Evolutionary conservation across 2,888 invertebrate genomes (phyloP), one percentile per base, ranked within the genome.

Genomic region (Euplagia quadripunctaria): DNA sequence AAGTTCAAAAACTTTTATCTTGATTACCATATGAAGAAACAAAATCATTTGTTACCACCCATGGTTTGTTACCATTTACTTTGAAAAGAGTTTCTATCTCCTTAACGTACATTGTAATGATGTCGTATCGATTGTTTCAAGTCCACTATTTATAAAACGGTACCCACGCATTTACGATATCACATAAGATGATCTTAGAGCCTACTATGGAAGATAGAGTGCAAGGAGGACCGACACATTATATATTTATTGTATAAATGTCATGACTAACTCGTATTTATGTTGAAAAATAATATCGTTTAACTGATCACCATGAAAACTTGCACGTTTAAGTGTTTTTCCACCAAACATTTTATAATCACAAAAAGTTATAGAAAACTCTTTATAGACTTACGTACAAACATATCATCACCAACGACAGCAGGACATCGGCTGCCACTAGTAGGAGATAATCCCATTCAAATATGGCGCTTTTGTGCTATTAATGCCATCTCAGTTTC

Each of bases 1-100:
- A 17, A 16, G 51, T 68, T 52, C 12, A 7, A 64, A 66, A 55
- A 64, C 52, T 43, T 70, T 49, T 51, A 41, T 3, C 14, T 55
- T 73, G 55, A 64, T 77, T 79, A 83, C 83, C 80, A 80, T 52
- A 76, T 67, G 64, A 66, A 73, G 64, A 72, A 73, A 68, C 51
- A 73, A 77, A 73, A 72, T 69, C 8, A 70, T 70, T 64, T 75
- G 83, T 85, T 83, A 85, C 85, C 84, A 74, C 63, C 66, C 14
- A 76, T 80, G 77, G 77, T 75, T 61, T 71, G 82, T 85, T 85
- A 85, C 85, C 85, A 82, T 76, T 58, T 63, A 74, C 20, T 69
- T 69, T 20, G 46, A 69, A 41, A n/a, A 51, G 43, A 31, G 31
- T 69, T 58, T 68, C 4, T 9, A 49, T 66, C 20, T 64, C 14